Conservation (phyloP, 2,888 invertebrate species). For the Gasteruption jaculator region DNA sequence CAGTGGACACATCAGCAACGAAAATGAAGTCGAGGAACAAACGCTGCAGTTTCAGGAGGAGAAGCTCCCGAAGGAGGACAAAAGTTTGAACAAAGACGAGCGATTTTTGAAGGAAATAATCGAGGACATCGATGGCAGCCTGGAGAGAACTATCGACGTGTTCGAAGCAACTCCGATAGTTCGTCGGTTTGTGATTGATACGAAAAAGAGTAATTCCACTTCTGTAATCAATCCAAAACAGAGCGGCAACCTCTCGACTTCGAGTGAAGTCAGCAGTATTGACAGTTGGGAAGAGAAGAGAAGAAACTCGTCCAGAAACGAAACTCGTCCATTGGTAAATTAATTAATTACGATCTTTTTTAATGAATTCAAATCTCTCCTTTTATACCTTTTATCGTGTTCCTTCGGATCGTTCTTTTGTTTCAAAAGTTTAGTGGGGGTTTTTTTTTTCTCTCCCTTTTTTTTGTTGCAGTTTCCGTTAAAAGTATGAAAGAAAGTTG, state of each 20-base stretch:
- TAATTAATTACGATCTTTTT: too few relatives aligned
- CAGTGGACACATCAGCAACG: constrained; percentile 78
- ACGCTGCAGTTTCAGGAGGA: too few relatives aligned
- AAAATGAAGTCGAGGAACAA: constrained; percentile 58
- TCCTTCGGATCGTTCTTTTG: too few relatives aligned
- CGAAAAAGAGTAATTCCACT: constrained; percentile 24
- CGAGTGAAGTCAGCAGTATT: constrained; percentile 36
- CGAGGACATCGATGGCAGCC: constrained; percentile 33
- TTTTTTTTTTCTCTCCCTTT: too few relatives aligned
- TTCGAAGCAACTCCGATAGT: constrained; percentile 36
- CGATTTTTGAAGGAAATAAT: constrained; percentile 37
- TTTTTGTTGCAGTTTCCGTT: too few relatives aligned
- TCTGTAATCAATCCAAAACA: constrained; percentile 3
- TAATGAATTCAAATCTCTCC: too few relatives aligned
- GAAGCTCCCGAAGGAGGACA: constrained; percentile 28
- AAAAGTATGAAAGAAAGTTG: too few relatives aligned
- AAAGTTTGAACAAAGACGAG: constrained; percentile 25
- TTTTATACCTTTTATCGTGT: too few relatives aligned
- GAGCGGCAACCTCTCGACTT: constrained; percentile 26
- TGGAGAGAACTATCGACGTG: constrained; percentile 34
- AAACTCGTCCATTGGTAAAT: too few relatives aligned
- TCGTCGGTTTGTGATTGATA: constrained; percentile 25
- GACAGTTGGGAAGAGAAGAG: constrained; percentile 32
- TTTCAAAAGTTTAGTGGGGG: too few relatives aligned
- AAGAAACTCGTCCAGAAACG: too few relatives aligned